phyloP scores from a whole-genome alignment of 2,797 vertebrate genomes.

The Podargus strigoides region DNA sequence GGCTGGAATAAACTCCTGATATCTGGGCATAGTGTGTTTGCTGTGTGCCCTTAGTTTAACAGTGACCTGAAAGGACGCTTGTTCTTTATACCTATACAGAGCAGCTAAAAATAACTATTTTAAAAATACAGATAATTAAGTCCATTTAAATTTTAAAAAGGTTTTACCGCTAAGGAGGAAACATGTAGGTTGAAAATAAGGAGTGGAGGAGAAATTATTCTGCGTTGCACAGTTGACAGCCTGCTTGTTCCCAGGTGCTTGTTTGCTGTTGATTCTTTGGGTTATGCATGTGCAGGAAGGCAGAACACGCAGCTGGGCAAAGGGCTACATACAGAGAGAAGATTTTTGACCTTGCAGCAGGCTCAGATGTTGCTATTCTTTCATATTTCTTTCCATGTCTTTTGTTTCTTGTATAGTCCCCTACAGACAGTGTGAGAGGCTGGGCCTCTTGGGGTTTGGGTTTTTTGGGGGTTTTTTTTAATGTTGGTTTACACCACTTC shows the following conservation, averaged over 20 bases:
- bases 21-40: background rate
- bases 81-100: background rate
- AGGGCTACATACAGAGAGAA: background rate
- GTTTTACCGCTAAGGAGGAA: background rate
- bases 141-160: background rate
- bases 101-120: background rate
- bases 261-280: background rate
- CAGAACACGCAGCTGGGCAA: background rate
- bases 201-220: background rate
- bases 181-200: background rate
- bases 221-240: background rate
- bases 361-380: background rate
- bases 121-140: background rate
- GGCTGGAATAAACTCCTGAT: background rate
- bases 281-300: background rate
- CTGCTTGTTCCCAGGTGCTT: background rate
- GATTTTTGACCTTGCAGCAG: background rate
- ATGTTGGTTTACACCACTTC: background rate
- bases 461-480: background rate
- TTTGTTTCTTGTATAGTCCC: background rate
- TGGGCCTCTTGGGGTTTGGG: background rate
- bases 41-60: background rate
- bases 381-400: background rate
- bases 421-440: background rate
- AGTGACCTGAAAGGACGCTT: background rate